phyloP scores from a whole-genome alignment of 2,888 invertebrate species.

The Acleris cristana region DNA sequence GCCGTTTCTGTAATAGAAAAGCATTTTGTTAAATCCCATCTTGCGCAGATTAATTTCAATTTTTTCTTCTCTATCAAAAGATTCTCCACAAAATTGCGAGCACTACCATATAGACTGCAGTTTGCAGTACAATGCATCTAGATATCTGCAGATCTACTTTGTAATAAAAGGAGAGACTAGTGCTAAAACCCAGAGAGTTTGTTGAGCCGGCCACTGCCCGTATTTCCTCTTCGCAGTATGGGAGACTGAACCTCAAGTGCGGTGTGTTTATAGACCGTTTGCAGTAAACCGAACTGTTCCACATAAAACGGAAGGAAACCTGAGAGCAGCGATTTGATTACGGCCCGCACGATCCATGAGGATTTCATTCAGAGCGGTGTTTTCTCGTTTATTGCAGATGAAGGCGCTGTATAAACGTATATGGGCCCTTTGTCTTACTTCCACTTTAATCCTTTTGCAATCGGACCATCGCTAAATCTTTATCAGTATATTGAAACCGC shows the following conservation, averaged over 20 bases:
- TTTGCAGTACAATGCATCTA: too few species aligned
- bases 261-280: slow-evolving; percentile 10
- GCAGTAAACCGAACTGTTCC: slow-evolving; percentile 16
- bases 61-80: too few species aligned
- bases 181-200: too few species aligned
- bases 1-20: too few species aligned
- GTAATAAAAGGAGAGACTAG: too few species aligned
- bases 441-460: slow-evolving; percentile 3
- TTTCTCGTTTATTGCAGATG: slow-evolving; percentile 28
- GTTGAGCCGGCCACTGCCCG: too few species aligned
- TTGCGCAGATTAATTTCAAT: too few species aligned
- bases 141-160: too few species aligned
- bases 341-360: slow-evolving; percentile 23
- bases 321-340: slow-evolving; percentile 31
- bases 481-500: neutral
- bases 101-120: too few species aligned
- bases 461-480: neutral
- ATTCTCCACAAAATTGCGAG: too few species aligned
- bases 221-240: too few species aligned
- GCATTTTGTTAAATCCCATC: too few species aligned
- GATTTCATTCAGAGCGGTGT: slow-evolving; percentile 30
- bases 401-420: slow-evolving; percentile 6
- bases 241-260: slow-evolving; percentile 3
- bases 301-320: slow-evolving; percentile 15
- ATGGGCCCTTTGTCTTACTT: neutral